Conservation (phyloP, 2,888 invertebrate genomes). For the Frankliniella fusca region DNA sequence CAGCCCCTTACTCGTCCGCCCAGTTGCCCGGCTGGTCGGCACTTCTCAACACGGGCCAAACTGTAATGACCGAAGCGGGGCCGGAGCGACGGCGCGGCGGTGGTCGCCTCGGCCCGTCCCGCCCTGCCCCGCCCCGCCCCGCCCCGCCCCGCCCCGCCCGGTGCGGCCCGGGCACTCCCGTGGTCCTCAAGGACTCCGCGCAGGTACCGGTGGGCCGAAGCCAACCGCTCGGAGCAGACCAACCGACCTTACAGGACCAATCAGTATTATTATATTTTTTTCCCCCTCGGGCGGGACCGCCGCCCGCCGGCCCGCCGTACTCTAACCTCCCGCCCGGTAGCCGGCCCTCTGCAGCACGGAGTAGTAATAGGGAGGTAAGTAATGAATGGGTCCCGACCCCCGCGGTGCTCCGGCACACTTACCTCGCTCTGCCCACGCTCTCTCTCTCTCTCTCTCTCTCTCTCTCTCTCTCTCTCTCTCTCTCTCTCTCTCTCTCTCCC, state of each 20-base stretch:
- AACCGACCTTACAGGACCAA: too few relatives aligned
- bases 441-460: background rate
- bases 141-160: background rate
- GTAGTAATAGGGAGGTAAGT: too few relatives aligned
- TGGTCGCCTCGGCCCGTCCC: too few relatives aligned
- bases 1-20: too few relatives aligned
- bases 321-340: background rate
- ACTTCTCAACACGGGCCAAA: too few relatives aligned
- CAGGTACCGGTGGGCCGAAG: too few relatives aligned
- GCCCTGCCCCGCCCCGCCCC: background rate
- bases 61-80: background rate
- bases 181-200: background rate
- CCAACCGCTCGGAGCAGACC: too few relatives aligned
- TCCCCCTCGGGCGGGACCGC: background rate
- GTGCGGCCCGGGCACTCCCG: background rate
- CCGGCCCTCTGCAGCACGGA: too few relatives aligned
- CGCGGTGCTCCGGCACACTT: background rate
- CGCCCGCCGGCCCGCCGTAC: background rate
- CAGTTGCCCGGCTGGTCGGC: too few relatives aligned
- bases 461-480: background rate
- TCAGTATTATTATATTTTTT: too few relatives aligned
- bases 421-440: background rate
- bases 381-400: too few relatives aligned
- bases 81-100: background rate
- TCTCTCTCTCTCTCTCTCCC: too few relatives aligned